phyloP scores from a whole-genome alignment of 1,140 invertebrate species.

The Trichomalopsis sarcophagae region DNA sequence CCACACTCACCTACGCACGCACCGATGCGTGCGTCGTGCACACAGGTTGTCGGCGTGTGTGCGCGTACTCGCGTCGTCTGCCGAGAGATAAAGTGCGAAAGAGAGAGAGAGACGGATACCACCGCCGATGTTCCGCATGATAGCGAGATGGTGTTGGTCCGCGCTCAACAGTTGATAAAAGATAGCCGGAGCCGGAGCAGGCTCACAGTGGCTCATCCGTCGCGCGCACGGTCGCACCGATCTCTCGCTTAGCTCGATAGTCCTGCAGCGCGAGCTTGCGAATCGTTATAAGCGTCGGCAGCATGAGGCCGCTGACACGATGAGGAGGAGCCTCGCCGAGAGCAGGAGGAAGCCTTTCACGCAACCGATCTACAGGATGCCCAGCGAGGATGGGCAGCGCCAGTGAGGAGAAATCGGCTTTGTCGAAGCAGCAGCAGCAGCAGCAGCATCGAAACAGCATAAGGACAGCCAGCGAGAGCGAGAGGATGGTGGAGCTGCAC shows the following conservation, averaged over 20 bases:
- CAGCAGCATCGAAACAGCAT: neutral
- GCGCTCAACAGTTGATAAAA: slow-evolving; percentile 73
- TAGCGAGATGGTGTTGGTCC: slow-evolving; percentile 69
- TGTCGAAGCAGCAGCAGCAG: neutral
- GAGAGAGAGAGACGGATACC: slow-evolving; percentile 20
- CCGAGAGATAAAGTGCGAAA: neutral
- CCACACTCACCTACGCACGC: neutral
- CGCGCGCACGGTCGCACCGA: neutral
- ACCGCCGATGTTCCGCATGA: slow-evolving; percentile 57
- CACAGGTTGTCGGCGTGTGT: neutral
- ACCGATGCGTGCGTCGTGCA: neutral
- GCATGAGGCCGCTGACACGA: slow-evolving; percentile 2
- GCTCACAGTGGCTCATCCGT: slow-evolving; percentile 62
- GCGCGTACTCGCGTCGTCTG: neutral
- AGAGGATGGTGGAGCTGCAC: slow-evolving; percentile 35
- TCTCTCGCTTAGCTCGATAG: neutral
- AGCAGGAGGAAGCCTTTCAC: no score
- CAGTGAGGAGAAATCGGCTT: neutral
- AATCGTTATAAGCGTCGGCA: neutral
- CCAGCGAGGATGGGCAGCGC: neutral
- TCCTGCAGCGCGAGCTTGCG: neutral
- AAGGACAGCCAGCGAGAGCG: neutral
- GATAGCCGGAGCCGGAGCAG: slow-evolving; percentile 69
- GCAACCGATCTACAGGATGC: neutral
- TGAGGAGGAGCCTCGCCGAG: neutral